Evolutionary conservation across 2,888 invertebrate genomes (phyloP), one percentile per base, ranked within the genome.

Genomic region (Drosophila melanocephala): DNA sequence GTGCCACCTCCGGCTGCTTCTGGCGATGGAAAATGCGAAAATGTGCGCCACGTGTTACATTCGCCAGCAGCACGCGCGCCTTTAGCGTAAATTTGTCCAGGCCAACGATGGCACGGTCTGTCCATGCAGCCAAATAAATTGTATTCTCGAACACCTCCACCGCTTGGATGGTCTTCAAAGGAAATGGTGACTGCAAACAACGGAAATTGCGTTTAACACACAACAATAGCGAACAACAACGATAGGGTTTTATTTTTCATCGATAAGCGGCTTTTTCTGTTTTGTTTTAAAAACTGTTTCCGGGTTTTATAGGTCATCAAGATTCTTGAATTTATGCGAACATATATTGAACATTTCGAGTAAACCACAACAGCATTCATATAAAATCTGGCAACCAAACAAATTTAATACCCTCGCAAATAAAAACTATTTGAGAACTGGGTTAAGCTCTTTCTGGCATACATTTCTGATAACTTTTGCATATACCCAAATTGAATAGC

Each of bases 1-100:
- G 96, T 14, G 94, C 93, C 87, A 95, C 95, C 90, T 95, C 94
- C 16, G 97, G 97, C 93, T 98, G 97, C 67, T 96, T 94, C 92
- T 96, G 96, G 66, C 96, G 94, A 94, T 97, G 97, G 93, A 95
- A 97, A 57, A 96, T 95, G 79, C 96, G 95, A 81, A 96, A 95
- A 86, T 95, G 95, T 88, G 95, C 95, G 19, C 96, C 96, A 44
- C 95, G 94, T 67, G 94, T 95, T 65, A 95, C 94, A 91, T 95
- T 95, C 64, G 93, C 89, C 32, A 95, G 91, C 30, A 94, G 94
- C 72, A 93, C 92, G 72, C 94, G 93, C 55, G 94, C 93, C 64
- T 94, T 93, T 2, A 94, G 91, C 64, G 94, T 93, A 76, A 94
- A 95, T 91, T 95, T 96, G 89, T 96, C 94, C 84, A 96, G 93